Conservation (phyloP, 2,797 vertebrate species). For the Scarus forsteni region DNA sequence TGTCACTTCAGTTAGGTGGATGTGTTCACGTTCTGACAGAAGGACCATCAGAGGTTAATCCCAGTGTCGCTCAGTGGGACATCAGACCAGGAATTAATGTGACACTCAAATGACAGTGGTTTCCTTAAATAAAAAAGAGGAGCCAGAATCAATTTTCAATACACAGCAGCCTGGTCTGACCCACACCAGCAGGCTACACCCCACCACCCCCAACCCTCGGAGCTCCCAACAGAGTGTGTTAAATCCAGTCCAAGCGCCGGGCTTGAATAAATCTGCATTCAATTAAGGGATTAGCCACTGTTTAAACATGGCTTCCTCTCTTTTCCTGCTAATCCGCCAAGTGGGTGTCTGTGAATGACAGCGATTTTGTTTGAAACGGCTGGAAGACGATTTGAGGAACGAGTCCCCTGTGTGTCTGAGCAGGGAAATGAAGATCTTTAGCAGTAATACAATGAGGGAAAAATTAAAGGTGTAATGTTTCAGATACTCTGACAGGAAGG, state of each 20-base stretch:
- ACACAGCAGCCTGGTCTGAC: constrained; percentile 69
- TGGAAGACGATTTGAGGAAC: constrained; percentile 42
- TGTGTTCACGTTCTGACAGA: constrained; percentile 35
- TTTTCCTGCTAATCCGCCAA: constrained; percentile 78
- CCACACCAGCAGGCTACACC: constrained; percentile 56
- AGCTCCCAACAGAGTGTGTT: constrained; percentile 73
- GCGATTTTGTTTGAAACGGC: constrained; percentile 52
- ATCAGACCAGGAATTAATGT: constrained; percentile 63
- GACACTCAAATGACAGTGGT: constrained; percentile 73
- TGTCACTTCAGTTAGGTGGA: constrained; percentile 44
- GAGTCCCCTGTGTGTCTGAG: background rate
- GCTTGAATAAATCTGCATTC: constrained; percentile 89
- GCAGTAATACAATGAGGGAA: constrained; percentile 11
- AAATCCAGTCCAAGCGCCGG: constrained; percentile 80
- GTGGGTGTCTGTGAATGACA: constrained; percentile 77
- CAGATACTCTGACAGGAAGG: constrained; percentile 38
- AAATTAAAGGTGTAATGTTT: constrained; percentile 26
- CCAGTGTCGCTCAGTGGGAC: constrained; percentile 38
- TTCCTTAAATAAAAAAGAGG: constrained; percentile 64
- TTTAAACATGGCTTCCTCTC: constrained; percentile 84
- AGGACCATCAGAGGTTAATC: constrained; percentile 62
- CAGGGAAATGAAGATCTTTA: constrained; percentile 28
- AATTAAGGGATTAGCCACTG: constrained; percentile 86
- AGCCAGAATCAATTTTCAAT: constrained; percentile 81
- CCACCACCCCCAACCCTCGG: constrained; percentile 24